Percentiles rank a stretch among this genome's conserved stretches.
phyloP scores from a whole-genome alignment of 2,888 invertebrate genomes.

The Sipunculus nudus region DNA sequence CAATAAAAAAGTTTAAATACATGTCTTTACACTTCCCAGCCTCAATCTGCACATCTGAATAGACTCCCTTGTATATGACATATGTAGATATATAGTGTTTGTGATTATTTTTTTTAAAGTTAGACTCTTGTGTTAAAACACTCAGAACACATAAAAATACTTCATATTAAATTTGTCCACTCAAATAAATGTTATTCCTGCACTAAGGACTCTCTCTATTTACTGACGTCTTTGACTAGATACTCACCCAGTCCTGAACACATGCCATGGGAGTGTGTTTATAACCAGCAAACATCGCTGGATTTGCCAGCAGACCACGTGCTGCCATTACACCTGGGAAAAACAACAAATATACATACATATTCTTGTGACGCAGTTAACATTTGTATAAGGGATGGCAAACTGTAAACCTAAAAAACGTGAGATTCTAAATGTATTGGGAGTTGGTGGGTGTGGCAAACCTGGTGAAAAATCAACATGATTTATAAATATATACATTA shows the following conservation, averaged over 20 bases:
- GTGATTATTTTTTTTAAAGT: neutral
- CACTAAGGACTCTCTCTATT: neutral
- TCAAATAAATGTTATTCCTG: neutral
- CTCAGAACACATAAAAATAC: no score
- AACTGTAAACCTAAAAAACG: no score
- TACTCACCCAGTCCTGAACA: constrained; percentile 79
- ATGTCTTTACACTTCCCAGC: no score
- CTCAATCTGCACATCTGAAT: no score
- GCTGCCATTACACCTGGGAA: constrained; percentile 86
- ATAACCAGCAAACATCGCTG: constrained; percentile 83
- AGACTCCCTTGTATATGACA: no score
- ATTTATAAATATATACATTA: no score
- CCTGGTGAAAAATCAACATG: no score
- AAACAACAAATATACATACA: constrained; percentile 14
- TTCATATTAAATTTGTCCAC: no score
- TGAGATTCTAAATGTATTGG: no score
- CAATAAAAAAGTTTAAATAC: no score
- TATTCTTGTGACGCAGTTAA: constrained; percentile 1
- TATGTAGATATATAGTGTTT: neutral
- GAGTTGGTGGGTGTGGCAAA: no score
- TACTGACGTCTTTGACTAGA: neutral
- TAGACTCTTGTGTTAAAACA: no score
- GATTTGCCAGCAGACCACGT: constrained; percentile 88
- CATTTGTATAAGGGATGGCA: neutral
- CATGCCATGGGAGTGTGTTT: constrained; percentile 78